These are phyloP conservation scores for Cryptocephalus moraei DNA, from an alignment of 2,888 invertebrate species.

Conservation along the genomic window DNA sequence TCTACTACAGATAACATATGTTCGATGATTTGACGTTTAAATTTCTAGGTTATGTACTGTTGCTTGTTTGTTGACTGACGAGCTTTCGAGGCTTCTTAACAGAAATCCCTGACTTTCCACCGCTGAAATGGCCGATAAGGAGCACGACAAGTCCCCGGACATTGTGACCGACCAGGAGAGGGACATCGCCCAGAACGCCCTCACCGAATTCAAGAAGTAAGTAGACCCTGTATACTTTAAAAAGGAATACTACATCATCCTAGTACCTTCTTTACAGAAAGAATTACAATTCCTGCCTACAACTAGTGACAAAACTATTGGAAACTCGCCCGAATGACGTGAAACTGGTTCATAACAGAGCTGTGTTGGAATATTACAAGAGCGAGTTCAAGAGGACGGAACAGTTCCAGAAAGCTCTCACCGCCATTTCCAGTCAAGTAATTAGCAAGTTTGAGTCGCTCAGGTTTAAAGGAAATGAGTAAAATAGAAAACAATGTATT, in stretches of 20 bases:
- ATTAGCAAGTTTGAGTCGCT: neutral
- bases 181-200: slow-evolving; percentile 32
- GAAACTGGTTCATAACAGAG: slow-evolving; percentile 73
- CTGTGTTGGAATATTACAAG: slow-evolving; percentile 71
- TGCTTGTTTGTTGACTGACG: too few relatives aligned
- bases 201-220: slow-evolving; percentile 36
- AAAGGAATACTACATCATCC: slow-evolving; percentile 1
- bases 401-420: slow-evolving; percentile 57
- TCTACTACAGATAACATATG: too few relatives aligned
- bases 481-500: neutral
- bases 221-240: slow-evolving; percentile 2
- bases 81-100: too few relatives aligned
- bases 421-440: slow-evolving; percentile 49
- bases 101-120: too few relatives aligned
- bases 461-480: neutral
- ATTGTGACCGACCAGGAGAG: slow-evolving; percentile 33
- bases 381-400: slow-evolving; percentile 64
- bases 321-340: slow-evolving; percentile 56
- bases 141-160: slow-evolving; percentile 30
- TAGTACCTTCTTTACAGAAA: slow-evolving; percentile 33
- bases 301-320: slow-evolving; percentile 55
- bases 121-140: slow-evolving; percentile 21
- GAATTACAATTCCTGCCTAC: slow-evolving; percentile 51
- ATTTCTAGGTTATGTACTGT: neutral
- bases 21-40: neutral